phyloP scores from a whole-genome alignment of 2,888 invertebrate species.

The Chesias legatella region DNA sequence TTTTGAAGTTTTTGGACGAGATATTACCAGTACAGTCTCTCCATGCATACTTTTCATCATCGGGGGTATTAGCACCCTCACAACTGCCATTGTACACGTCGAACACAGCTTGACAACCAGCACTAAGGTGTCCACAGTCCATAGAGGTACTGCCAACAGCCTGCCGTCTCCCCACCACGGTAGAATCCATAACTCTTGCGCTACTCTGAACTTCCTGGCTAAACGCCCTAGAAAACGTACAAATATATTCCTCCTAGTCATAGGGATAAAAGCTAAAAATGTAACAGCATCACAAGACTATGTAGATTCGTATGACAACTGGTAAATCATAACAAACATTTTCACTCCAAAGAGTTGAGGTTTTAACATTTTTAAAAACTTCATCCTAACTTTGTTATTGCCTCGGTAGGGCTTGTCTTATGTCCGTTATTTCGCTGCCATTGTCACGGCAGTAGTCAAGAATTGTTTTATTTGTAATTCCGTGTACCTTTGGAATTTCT shows the following conservation, averaged over 20 bases:
- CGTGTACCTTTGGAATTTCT: not conserved
- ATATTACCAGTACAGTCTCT: slow-evolving; percentile 62
- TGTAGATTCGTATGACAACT: slow-evolving; percentile 18
- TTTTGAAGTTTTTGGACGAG: too few relatives aligned
- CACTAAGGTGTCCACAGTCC: slow-evolving; percentile 61
- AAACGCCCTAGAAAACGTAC: slow-evolving; percentile 51
- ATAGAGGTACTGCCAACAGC: slow-evolving; percentile 55
- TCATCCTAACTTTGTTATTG: too few relatives aligned
- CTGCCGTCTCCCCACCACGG: slow-evolving; percentile 71
- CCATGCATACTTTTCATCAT: slow-evolving; percentile 66
- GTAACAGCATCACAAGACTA: slow-evolving; percentile 24
- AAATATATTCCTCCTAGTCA: slow-evolving; percentile 62
- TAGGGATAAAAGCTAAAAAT: slow-evolving; percentile 49
- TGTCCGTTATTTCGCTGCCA: too few relatives aligned
- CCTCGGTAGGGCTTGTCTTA: too few relatives aligned
- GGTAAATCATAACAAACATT: slow-evolving; percentile 11
- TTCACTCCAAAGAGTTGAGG: slow-evolving; percentile 7
- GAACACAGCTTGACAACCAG: slow-evolving; percentile 61
- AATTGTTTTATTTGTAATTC: too few relatives aligned
- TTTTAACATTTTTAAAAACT: too few relatives aligned
- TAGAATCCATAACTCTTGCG: slow-evolving; percentile 68
- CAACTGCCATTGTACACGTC: slow-evolving; percentile 51
- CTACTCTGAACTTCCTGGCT: slow-evolving; percentile 61
- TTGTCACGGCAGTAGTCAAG: not conserved
- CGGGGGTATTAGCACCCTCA: slow-evolving; percentile 57